These are phyloP conservation scores for Strigamia maritima DNA, from an alignment of 2,888 invertebrate species.

Conservation along the genomic window DNA sequence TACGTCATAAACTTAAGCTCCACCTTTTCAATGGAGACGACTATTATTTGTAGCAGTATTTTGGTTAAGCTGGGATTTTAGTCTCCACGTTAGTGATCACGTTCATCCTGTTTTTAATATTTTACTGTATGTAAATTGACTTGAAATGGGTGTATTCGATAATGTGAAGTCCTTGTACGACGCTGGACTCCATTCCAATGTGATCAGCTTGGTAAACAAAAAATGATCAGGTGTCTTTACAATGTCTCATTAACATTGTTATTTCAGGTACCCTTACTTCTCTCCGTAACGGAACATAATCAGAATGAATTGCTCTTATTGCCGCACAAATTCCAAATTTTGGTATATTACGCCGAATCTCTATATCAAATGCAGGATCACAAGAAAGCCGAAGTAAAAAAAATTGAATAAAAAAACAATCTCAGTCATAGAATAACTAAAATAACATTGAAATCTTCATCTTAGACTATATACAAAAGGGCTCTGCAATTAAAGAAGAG, in stretches of 20 bases:
- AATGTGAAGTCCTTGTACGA: conserved; percentile 68
- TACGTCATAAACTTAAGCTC: not conserved
- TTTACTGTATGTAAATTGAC: not conserved
- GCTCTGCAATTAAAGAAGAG: conserved; percentile 65
- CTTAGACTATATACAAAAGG: conserved; percentile 59
- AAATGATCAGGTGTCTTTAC: not conserved
- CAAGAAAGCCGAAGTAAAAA: conserved; percentile 62
- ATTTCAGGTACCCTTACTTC: conserved; percentile 64
- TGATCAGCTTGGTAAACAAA: conserved; percentile 64
- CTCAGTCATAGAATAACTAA: not conserved
- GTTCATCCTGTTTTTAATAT: no score
- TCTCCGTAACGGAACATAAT: conserved; percentile 65
- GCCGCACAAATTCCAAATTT: conserved; percentile 65
- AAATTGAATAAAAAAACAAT: not conserved
- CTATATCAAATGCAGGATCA: conserved; percentile 65
- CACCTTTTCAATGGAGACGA: not conserved
- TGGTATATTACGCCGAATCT: conserved; percentile 68
- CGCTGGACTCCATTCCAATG: conserved; percentile 67
- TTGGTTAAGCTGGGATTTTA: no score
- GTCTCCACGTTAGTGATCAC: no score
- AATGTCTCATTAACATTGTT: not conserved
- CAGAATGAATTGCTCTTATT: conserved; percentile 59
- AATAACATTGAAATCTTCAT: not conserved
- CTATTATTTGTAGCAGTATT: not conserved
- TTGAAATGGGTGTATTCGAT: conserved; percentile 56